These are phyloP conservation scores for Selene dorsalis DNA, from an alignment of 2,797 vertebrate genomes.

Conservation along the genomic window DNA sequence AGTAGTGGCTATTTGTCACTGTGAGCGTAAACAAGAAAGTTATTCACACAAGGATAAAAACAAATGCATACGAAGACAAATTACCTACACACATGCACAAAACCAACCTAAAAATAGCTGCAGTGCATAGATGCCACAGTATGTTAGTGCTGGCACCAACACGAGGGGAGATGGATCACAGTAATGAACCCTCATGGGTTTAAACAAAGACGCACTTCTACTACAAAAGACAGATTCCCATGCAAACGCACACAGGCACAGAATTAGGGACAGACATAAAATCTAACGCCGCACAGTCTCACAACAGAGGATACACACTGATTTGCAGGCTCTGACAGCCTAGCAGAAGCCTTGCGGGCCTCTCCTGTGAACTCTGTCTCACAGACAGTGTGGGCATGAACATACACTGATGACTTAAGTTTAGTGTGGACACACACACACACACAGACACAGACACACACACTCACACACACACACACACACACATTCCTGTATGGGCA, in stretches of 20 bases:
- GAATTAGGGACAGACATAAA: slow-evolving; percentile 11
- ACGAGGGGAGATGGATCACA: slow-evolving; percentile 75
- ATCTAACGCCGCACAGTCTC: slow-evolving; percentile 12
- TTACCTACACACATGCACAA: slow-evolving; percentile 36
- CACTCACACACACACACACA: too few relatives aligned
- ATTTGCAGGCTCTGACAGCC: slow-evolving; percentile 28
- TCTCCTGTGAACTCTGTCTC: slow-evolving; percentile 1
- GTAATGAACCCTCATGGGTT: slow-evolving; percentile 81
- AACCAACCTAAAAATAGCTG: slow-evolving; percentile 73
- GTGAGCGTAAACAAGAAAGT: slow-evolving; percentile 30
- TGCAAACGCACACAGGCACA: slow-evolving; percentile 27
- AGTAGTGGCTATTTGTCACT: slow-evolving; percentile 30
- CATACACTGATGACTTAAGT: neutral
- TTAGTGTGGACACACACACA: neutral
- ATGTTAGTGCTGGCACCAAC: slow-evolving; percentile 67
- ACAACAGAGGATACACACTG: neutral
- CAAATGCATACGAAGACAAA: slow-evolving; percentile 49
- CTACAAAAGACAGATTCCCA: slow-evolving; percentile 55
- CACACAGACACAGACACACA: neutral
- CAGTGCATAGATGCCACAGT: slow-evolving; percentile 58
- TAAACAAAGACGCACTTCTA: slow-evolving; percentile 75
- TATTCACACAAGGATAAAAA: slow-evolving; percentile 43
- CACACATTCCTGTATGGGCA: too few relatives aligned
- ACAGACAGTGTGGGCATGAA: slow-evolving; percentile 6
- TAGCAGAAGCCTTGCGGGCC: slow-evolving; percentile 9